Evolutionary conservation across 2,113 vertebrate genomes (phyloP).

Genomic region (Geothlypis trichas): DNA sequence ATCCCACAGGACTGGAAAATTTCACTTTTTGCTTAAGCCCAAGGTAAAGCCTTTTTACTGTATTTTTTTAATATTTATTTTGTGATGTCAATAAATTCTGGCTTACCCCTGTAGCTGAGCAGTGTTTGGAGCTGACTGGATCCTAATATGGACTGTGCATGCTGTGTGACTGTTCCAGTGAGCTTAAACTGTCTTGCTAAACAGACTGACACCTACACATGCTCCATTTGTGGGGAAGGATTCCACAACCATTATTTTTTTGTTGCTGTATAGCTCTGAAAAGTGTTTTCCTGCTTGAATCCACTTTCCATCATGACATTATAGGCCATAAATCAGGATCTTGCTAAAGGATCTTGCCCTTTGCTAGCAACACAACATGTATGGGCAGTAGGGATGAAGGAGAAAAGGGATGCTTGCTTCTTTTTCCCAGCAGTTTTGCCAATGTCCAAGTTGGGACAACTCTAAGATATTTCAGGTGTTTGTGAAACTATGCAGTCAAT

Average conservation of each 20-base stretch:
- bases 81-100: background rate
- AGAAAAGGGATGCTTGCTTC: background rate
- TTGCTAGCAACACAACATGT: background rate
- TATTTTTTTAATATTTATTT: background rate
- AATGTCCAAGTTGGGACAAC: background rate
- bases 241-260: background rate
- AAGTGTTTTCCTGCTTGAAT: background rate
- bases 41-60: conserved; percentile 2
- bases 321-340: background rate
- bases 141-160: background rate
- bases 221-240: background rate
- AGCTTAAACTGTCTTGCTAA: background rate
- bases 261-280: background rate
- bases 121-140: background rate
- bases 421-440: background rate
- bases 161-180: background rate
- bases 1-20: background rate
- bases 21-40: background rate
- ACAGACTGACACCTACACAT: background rate
- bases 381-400: background rate
- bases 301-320: background rate
- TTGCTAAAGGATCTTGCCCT: background rate
- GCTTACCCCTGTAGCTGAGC: background rate
- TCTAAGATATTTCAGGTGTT: background rate
- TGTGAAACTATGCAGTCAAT: background rate